Conservation (phyloP, 1,140 invertebrate species). For the Heterodera schachtii region DNA sequence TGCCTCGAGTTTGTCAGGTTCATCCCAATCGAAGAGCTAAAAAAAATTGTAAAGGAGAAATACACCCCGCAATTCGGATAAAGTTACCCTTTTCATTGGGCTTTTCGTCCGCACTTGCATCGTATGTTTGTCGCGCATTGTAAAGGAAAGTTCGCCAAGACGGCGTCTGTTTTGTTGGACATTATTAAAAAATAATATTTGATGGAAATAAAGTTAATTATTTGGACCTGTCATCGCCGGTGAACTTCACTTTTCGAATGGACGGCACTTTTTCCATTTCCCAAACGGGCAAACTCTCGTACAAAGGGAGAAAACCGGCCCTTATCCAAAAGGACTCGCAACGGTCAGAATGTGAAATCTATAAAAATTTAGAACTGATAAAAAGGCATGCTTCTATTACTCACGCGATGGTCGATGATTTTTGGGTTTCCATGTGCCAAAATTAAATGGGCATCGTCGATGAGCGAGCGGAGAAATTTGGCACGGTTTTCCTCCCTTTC, state of each 20-base stretch:
- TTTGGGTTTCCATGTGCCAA: conserved; percentile 48
- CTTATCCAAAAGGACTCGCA: conserved; percentile 63
- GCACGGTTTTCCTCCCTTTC: conserved; percentile 15
- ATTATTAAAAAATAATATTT: too few relatives aligned
- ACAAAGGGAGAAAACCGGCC: conserved; percentile 53
- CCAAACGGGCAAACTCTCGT: conserved; percentile 38
- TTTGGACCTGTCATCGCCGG: conserved; percentile 53
- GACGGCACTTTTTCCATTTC: conserved; percentile 29
- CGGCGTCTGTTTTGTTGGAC: conserved; percentile 40
- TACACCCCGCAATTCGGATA: not conserved
- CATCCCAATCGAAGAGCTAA: conserved; percentile 37
- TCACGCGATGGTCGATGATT: conserved; percentile 32
- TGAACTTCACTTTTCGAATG: conserved; percentile 34
- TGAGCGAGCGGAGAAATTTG: conserved; percentile 43
- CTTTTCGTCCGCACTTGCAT: conserved; percentile 46
- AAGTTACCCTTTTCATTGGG: conserved; percentile 42
- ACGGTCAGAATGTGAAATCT: conserved; percentile 40
- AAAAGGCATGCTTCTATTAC: not conserved
- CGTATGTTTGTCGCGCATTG: conserved; percentile 54
- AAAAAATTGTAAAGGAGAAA: not conserved
- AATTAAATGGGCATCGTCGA: conserved; percentile 53
- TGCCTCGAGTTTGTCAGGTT: conserved; percentile 30
- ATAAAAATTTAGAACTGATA: not conserved
- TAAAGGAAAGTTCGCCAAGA: conserved; percentile 61
- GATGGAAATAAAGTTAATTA: conserved; percentile 13